These are phyloP conservation scores for Leptestheria dahalacensis DNA, from an alignment of 1,140 invertebrate genomes.

Conservation along the genomic window DNA sequence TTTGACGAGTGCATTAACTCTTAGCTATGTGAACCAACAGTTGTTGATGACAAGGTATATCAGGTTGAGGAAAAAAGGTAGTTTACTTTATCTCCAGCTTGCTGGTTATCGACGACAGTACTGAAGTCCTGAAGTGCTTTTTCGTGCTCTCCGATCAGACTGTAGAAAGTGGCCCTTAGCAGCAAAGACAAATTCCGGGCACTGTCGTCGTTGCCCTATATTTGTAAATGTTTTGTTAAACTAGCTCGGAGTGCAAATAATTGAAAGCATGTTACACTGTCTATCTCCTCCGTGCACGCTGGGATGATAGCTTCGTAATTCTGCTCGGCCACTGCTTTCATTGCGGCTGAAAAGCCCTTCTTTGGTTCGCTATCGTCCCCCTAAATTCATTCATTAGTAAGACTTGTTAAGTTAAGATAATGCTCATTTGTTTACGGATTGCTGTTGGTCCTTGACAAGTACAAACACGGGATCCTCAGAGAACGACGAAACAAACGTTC, in stretches of 20 bases:
- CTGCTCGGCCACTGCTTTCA: constrained; percentile 44
- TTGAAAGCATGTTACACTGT: too few species aligned
- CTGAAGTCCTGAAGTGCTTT: constrained; percentile 55
- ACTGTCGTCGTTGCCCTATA: too few species aligned
- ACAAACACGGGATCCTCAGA: constrained; percentile 52
- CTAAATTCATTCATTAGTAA: too few species aligned
- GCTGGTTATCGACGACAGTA: constrained; percentile 40
- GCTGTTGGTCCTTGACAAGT: constrained; percentile 4
- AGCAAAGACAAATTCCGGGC: constrained; percentile 61
- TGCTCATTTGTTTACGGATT: not conserved
- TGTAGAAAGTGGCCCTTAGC: constrained; percentile 64
- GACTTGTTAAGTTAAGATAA: too few species aligned
- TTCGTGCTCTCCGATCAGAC: constrained; percentile 53
- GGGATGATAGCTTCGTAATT: constrained; percentile 62
- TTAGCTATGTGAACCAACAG: constrained; percentile 30
- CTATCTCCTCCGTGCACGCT: constrained; percentile 65
- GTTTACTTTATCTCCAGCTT: constrained; percentile 35
- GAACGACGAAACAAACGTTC: constrained; percentile 71
- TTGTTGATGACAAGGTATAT: not conserved
- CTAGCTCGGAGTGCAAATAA: too few species aligned
- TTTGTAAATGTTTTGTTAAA: too few species aligned
- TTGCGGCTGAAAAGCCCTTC: constrained; percentile 47
- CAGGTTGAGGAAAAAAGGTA: not conserved
- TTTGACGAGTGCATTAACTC: constrained; percentile 80
- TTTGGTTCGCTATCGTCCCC: not conserved